Evolutionary conservation across 2,797 vertebrate species (phyloP).

Genomic region (Helostoma temminkii): DNA sequence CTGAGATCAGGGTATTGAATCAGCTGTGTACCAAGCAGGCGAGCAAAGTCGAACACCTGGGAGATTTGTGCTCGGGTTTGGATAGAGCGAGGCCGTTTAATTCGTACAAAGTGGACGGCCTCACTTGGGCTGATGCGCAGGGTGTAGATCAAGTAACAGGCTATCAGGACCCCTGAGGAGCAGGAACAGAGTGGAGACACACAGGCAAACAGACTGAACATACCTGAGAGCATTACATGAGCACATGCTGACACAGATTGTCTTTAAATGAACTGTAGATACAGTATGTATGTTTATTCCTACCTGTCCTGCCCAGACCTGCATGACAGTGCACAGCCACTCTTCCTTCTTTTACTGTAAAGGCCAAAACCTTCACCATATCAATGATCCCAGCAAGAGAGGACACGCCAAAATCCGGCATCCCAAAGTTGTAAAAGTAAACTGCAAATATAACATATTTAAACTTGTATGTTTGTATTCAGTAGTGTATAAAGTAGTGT

Average conservation of each 20-base stretch:
- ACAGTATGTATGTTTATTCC: background rate
- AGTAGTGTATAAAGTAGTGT: too few relatives aligned
- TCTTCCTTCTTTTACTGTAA: slow-evolving; percentile 85
- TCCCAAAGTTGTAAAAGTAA: slow-evolving; percentile 90
- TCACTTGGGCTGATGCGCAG: slow-evolving; percentile 85
- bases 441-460: slow-evolving; percentile 73
- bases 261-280: background rate
- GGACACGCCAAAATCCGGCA: slow-evolving; percentile 86
- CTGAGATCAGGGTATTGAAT: slow-evolving; percentile 80
- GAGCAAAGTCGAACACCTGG: slow-evolving; percentile 87
- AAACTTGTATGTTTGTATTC: background rate
- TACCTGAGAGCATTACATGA: background rate
- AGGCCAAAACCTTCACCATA: slow-evolving; percentile 87
- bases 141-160: slow-evolving; percentile 87
- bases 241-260: background rate
- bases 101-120: slow-evolving; percentile 86
- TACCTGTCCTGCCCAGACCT: slow-evolving; percentile 88
- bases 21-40: slow-evolving; percentile 81
- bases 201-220: background rate
- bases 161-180: slow-evolving; percentile 85
- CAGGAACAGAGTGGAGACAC: slow-evolving; percentile 18
- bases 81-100: slow-evolving; percentile 86
- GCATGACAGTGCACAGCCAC: slow-evolving; percentile 90
- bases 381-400: slow-evolving; percentile 84
- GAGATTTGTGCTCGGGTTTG: slow-evolving; percentile 86